Evolutionary conservation across 2,113 vertebrate genomes (phyloP), one percentile per base, ranked within the genome.

Genomic region (Puffinus mauretanicus): DNA sequence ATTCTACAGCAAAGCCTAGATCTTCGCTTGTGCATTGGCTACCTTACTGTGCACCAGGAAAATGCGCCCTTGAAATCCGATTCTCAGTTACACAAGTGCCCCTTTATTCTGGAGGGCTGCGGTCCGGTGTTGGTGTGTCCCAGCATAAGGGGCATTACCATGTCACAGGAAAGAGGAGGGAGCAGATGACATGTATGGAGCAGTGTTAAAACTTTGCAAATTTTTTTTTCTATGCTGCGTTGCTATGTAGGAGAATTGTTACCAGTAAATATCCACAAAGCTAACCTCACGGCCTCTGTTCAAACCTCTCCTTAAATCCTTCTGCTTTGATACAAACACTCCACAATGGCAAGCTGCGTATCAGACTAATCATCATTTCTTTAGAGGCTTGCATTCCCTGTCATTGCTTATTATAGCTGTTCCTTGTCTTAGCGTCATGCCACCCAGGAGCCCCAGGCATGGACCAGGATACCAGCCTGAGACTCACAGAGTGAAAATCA

Each of bases 241-340:
- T 91, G 36, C 86, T 79, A 47, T 25, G 73, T 47, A 81, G 70
- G n/a, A 81, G 62, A 90, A 82, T 22, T 65, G 49, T 72, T 91
- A 65, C 32, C 54, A 60, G 67, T 62, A 66, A 94, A 90, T 34
- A 88, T 60, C 32, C 82, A 58, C 78, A 85, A 77, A 77, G 62
- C 26, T 64, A 86, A 91, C 78, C 78, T 92, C 82, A 65, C 3
- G 1, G 32, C 73, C 62, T 87, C 51, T 58, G 5, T 66, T 58
- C 70, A 82, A 90, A 77, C 62, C 81, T 85, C 70, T 77, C 54
- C 46, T 72, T 87, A 93, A 44, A 77, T 58, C 64, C 61, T 83
- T 21, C 57, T 88, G 87, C 91, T 97, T 95, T 79, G 42, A 95
- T 67, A 88, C 78, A 97, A 96, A 94, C 86, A 69, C 46, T 72